Conservation (phyloP, 1,140 invertebrate genomes). For the Cyclina sinensis region DNA sequence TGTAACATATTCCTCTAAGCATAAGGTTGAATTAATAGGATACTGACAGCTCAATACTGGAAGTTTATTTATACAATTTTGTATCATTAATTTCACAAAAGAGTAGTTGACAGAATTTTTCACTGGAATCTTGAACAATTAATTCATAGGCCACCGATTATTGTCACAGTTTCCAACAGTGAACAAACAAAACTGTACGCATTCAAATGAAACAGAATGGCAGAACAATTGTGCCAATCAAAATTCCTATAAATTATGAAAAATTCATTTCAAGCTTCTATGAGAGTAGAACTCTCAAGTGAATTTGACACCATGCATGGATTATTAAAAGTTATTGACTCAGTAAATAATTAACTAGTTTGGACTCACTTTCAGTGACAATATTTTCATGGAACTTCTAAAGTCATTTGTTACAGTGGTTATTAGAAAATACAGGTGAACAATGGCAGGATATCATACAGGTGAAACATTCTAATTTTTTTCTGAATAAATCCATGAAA, state of each 20-base stretch:
- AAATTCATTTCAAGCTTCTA: conserved; percentile 23
- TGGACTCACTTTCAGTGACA: conserved; percentile 31
- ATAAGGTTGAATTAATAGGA: too few species aligned
- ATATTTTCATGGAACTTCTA: not conserved
- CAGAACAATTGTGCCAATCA: not conserved
- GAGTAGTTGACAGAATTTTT: too few species aligned
- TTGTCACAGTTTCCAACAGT: not conserved
- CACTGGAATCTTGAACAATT: too few species aligned
- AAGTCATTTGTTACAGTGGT: not conserved
- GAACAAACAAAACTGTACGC: not conserved
- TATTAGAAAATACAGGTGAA: not conserved
- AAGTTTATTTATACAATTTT: too few species aligned
- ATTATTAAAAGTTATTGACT: conserved; percentile 51
- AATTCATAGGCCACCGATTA: too few species aligned
- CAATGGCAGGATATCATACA: not conserved
- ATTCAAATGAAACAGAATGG: not conserved
- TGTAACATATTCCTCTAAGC: too few species aligned
- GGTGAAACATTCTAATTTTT: too few species aligned
- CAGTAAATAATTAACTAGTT: conserved; percentile 7
- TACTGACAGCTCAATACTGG: too few species aligned
- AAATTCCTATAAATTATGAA: conserved; percentile 28
- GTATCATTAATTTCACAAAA: too few species aligned
- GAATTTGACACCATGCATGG: conserved; percentile 38
- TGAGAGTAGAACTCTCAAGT: not conserved
- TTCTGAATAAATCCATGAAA: too few species aligned